These are phyloP conservation scores for Notamacropus eugenii DNA, from an alignment of 2,797 vertebrate species.

Conservation along the genomic window DNA sequence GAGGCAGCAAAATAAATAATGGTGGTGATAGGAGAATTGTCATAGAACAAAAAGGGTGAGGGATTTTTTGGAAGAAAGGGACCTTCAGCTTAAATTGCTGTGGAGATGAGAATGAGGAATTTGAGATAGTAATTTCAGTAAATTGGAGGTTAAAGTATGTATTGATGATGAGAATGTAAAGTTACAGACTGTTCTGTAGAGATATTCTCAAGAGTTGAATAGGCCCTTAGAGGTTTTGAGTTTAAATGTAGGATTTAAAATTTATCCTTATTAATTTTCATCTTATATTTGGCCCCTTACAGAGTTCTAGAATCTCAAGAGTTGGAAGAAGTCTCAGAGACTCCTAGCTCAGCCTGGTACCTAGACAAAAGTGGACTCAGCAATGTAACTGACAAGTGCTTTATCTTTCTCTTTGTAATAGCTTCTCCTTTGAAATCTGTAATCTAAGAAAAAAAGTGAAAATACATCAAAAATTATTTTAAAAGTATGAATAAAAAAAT, in stretches of 20 bases:
- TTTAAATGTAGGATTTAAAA: background rate
- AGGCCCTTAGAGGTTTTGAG: background rate
- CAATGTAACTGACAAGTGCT: background rate
- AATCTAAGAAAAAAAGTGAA: background rate
- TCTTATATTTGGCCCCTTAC: background rate
- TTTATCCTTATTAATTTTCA: background rate
- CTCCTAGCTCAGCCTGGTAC: background rate
- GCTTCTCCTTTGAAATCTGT: background rate
- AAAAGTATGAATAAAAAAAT: background rate
- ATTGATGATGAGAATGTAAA: background rate
- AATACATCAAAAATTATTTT: background rate
- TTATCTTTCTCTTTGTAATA: background rate
- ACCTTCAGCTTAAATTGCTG: background rate
- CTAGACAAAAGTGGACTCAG: background rate
- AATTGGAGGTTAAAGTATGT: background rate
- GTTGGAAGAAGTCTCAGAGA: background rate
- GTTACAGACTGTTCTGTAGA: background rate
- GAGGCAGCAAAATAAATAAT: background rate
- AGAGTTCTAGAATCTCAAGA: background rate
- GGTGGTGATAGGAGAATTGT: background rate
- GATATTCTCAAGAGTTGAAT: background rate
- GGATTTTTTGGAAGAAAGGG: background rate
- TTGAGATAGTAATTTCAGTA: background rate
- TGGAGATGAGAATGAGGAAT: background rate
- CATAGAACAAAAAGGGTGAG: background rate